Base-by-base conservation (phyloP, 2,113 vertebrate species). In the Neodon shergylaensis region DNA sequence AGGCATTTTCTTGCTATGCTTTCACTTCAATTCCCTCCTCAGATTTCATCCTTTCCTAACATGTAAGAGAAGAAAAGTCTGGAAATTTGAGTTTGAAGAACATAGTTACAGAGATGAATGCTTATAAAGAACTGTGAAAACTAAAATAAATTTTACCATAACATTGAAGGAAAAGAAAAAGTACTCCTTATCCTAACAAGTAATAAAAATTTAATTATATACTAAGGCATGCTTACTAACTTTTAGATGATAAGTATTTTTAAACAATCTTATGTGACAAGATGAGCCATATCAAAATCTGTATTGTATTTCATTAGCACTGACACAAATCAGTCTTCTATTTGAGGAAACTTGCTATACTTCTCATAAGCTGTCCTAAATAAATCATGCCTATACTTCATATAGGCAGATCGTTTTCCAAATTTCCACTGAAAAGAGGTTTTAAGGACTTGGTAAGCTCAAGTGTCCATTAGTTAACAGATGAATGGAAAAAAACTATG, bases 201-300 rank as follows among this genome's bases (percentile, higher is more conserved):
- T 79, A 93, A 94, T 83, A 87, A 78, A 81, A 85, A 17, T 83
- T 68, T 73, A 82, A 73, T 78, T 86, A 74, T 70, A 26, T 91
- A 70, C 89, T 6, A 66, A 86, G 28, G 78, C 90, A 86, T 72
- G 24, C 76, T 96, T 58, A 96, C 61, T 36, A 91, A 11, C 42
- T 93, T 94, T 92, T 84, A 97, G 91, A 94, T 91, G 8, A 72
- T 76, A 36, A 76, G 17, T 92, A 4, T 47, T 76, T 85, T 93
- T 21, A 95, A 96, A 83, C 19, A 83, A 63, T 86, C 78, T 70
- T 76, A 90, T 91, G 47, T 77, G n/a, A 94, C 78, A 28, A 74
- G 36, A 2, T 90, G 28, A 74, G 65, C 14, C 13, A 54, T 94
- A 91, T 83, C 21, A 76, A 94, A 96, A 79, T 82, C 44, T 84